These are phyloP conservation scores for Drosophila suboccidentalis DNA, from an alignment of 2,888 invertebrate genomes.

Conservation along the genomic window DNA sequence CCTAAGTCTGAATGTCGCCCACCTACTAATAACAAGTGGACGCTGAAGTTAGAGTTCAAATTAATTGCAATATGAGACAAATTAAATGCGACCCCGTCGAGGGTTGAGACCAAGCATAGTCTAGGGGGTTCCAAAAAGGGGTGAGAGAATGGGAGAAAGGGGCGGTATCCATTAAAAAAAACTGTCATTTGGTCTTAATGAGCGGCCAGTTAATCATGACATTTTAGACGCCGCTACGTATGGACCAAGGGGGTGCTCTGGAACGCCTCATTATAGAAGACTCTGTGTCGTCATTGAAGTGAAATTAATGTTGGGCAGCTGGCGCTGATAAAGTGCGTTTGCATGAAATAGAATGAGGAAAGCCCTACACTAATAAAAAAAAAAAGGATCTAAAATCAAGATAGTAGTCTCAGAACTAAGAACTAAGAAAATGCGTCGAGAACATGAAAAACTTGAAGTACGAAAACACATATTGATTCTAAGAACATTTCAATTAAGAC, in stretches of 20 bases:
- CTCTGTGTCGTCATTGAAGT: constrained; percentile 1
- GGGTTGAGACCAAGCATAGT: constrained; percentile 13
- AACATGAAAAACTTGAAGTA: too few species aligned
- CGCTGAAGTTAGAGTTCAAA: constrained; percentile 64
- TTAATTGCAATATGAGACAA: constrained; percentile 77
- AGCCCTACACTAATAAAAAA: too few species aligned
- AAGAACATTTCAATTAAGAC: too few species aligned
- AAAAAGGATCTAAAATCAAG: too few species aligned
- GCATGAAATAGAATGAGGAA: neutral
- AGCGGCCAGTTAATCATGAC: constrained; percentile 80
- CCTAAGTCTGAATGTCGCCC: constrained; percentile 5
- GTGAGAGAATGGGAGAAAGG: neutral
- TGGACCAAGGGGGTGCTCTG: constrained; percentile 3
- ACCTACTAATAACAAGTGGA: constrained; percentile 17
- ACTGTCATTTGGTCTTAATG: constrained; percentile 70
- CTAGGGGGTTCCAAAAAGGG: neutral
- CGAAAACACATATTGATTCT: too few species aligned
- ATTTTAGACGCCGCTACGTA: constrained; percentile 48
- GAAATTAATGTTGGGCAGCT: neutral
- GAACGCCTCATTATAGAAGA: neutral
- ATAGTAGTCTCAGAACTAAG: too few species aligned
- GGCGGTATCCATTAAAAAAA: constrained; percentile 12
- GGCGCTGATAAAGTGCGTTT: constrained; percentile 20
- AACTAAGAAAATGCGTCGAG: too few species aligned
- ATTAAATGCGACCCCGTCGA: constrained; percentile 73